These are phyloP conservation scores for Dastarcus helophoroides DNA, from an alignment of 2,888 invertebrate genomes.

Conservation along the genomic window DNA sequence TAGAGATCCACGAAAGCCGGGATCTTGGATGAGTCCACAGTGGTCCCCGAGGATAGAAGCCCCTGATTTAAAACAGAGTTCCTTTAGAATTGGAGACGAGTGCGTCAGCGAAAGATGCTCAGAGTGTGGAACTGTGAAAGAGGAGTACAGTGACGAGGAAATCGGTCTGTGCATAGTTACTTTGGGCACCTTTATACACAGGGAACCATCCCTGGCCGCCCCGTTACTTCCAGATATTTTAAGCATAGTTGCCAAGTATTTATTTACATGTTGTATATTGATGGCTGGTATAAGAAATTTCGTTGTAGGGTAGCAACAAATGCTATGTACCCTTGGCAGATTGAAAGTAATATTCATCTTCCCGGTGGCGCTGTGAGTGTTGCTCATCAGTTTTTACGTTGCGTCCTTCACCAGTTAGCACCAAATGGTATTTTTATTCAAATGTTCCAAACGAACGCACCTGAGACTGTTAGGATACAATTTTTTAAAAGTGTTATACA, in stretches of 20 bases:
- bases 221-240: slow-evolving; percentile 85
- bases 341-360: slow-evolving; percentile 73
- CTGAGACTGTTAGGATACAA: slow-evolving; percentile 64
- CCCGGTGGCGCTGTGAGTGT: slow-evolving; percentile 93
- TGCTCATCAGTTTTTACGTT: slow-evolving; percentile 92
- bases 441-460: slow-evolving; percentile 82
- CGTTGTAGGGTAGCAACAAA: slow-evolving; percentile 56
- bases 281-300: neutral
- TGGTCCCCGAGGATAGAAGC: slow-evolving; percentile 28
- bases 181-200: slow-evolving; percentile 89
- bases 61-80: slow-evolving; percentile 46
- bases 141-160: slow-evolving; percentile 95
- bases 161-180: slow-evolving; percentile 87
- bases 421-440: slow-evolving; percentile 95
- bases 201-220: slow-evolving; percentile 92
- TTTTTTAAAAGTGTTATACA: slow-evolving; percentile 92
- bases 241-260: slow-evolving; percentile 73
- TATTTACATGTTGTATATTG: neutral
- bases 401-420: slow-evolving; percentile 90
- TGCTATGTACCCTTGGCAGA: slow-evolving; percentile 81
- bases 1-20: slow-evolving; percentile 42
- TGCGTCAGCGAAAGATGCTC: slow-evolving; percentile 66
- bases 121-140: slow-evolving; percentile 80
- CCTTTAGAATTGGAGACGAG: slow-evolving; percentile 57
- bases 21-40: slow-evolving; percentile 42